Base-by-base conservation (phyloP, 2,797 vertebrate species). In the Melanotaenia parkinsoni region DNA sequence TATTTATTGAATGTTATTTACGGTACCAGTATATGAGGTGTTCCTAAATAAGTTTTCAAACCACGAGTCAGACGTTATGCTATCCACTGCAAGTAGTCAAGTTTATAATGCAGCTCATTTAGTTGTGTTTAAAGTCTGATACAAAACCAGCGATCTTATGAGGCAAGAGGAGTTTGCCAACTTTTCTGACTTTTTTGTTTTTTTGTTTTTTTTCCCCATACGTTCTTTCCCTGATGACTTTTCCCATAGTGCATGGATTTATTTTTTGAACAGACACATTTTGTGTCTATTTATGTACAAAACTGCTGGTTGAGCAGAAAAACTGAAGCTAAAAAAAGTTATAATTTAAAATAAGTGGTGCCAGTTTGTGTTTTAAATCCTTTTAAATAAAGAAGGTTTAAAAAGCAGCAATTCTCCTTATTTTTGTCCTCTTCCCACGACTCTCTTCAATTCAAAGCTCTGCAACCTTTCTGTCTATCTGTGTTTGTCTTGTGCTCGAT, bases 321-420 rank as follows among this genome's bases (percentile, higher is more conserved):
- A 74, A 67, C 9, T 16, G 24, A 28, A 16, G 26, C 12, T 16
- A 54, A 57, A 86, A 68, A 76, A 56, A 5, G 3, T 63, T 79
- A 61, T 72, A 47, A 74, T 85, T 86, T 85, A 77, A 86, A 76
- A 85, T 73, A 87, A 88, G 72, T 86, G 79, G 63, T 86, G 70
- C 77, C 74, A 88, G 79, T 91, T 89, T 88, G 72, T 90, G 85
- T 88, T 91, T 83, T 88, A 89, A 89, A 91, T 87, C 70, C 73
- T 90, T 93, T 93, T 82, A 86, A 92, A 92, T 93, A 91, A 92
- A 93, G 61, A 80, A 79, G 72, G 79, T 89, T 45, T 71, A 68
- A 60, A 83, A 80, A 84, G 18, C 1, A 12, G 18, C 28, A 40
- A 40, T 37, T 11, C 11, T 40, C 2, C 4, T 40, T 40, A 14